A percentile compares a stretch with the other conserved stretches of the same genome.
phyloP scores from a whole-genome alignment of 2,888 invertebrate species.

The Bedellia somnulentella region DNA sequence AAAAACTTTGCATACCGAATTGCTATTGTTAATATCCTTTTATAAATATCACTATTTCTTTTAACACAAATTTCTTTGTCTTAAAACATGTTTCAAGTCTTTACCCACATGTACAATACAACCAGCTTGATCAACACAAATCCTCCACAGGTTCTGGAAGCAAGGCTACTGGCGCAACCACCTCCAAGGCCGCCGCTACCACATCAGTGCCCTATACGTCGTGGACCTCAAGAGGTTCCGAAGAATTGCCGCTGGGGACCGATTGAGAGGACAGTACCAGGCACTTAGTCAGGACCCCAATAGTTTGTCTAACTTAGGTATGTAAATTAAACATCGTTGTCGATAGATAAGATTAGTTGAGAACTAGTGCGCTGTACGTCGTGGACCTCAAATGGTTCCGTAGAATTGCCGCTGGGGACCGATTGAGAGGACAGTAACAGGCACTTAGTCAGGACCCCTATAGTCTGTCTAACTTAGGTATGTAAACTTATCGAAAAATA shows the following conservation, averaged over 20 bases:
- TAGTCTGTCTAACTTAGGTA: conserved; percentile 92
- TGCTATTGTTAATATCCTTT: too few relatives aligned
- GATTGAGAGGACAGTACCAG: conserved; percentile 97
- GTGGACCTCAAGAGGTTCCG: conserved; percentile 96
- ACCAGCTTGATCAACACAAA: too few relatives aligned
- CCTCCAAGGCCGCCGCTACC: conserved; percentile 89
- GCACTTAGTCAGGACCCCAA: conserved; percentile 99
- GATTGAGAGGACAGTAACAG: conserved; percentile 97
- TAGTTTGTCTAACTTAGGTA: conserved; percentile 92
- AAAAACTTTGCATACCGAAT: too few relatives aligned
- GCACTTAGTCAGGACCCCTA: conserved; percentile 99
- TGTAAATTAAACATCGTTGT: conserved; percentile 34
- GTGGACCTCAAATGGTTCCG: conserved; percentile 96
- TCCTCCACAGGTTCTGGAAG: conserved; percentile 84
- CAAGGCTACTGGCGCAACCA: conserved; percentile 99
- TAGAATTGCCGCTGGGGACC: conserved; percentile 96
- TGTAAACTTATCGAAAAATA: too few relatives aligned
- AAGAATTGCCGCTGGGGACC: conserved; percentile 96
- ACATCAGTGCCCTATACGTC: conserved; percentile 96
- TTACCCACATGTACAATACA: too few relatives aligned
- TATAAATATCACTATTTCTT: too few relatives aligned
- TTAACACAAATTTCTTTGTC: too few relatives aligned
- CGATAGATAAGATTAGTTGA: too few relatives aligned
- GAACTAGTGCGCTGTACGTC: conserved; percentile 97
- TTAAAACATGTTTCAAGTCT: too few relatives aligned